Evolutionary conservation across 2,888 invertebrate species (phyloP), one percentile per base, ranked within the genome.

Genomic region (Diabrotica balteata): DNA sequence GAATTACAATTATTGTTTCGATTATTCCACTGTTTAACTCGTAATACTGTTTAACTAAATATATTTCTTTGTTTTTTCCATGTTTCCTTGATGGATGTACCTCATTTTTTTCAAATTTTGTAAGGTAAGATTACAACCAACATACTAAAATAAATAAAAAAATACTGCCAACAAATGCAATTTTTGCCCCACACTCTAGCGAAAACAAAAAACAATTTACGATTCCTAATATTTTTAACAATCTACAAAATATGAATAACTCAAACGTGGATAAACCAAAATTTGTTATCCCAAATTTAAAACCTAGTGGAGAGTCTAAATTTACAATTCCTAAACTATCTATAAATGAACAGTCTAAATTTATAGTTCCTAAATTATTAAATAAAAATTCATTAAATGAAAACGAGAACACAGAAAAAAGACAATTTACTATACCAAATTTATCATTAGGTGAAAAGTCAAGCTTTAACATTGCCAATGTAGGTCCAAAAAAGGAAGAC

Each of bases 41-140:
- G 2, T 47, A 9, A 9, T 47, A 47, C 8, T 53, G 32, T 55
- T 46, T 59, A 63, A 64, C 52, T 64, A 63, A 66, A 70, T 70
- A 66, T 59, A 69, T 68, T 75, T 73, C n/a, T 43, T 75, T 77
- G 73, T 79, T 76, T 77, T 73, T 80, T 79, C 75, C 79, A 80
- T 81, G 77, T 79, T 73, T 63, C 70, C 71, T 75, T 72, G 75
- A 72, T 66, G 44, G 55, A 55, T 54, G 47, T 10, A 47, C 68
- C 75, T 75, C 67, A 69, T 75, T 32, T 71, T 72, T 74, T 77
- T 72, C 72, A 76, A 72, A 77, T 82, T 80, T 78, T 72, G 85
- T 77, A 86, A 86, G 86, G 86, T 86, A 86, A 86, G 86, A 84
- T 84, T 80, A 78, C 69, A 76, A 72, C 73, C 64, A 60, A 54